Conservation (phyloP, 2,888 invertebrate genomes). For the Cephus pygmeus region DNA sequence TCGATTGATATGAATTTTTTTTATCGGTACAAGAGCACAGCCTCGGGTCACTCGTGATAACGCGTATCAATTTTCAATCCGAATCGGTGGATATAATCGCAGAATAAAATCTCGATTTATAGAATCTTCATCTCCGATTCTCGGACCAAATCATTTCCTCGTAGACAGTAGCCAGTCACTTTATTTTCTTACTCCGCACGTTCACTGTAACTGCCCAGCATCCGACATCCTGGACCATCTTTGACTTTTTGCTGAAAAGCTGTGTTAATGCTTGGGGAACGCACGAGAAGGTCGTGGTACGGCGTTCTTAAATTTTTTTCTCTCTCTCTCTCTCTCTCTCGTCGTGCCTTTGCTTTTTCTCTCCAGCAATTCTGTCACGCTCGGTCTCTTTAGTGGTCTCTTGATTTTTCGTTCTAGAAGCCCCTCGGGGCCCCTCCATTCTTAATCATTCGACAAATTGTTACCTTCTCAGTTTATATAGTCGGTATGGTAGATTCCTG, state of each 20-base stretch:
- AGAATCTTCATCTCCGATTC: background rate
- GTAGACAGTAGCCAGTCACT: background rate
- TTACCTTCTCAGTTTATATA: background rate
- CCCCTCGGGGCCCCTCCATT: background rate
- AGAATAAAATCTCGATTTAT: background rate
- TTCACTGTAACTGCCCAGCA: background rate
- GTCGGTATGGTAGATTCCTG: background rate
- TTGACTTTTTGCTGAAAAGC: background rate
- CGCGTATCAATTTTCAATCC: no score
- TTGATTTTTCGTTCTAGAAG: background rate
- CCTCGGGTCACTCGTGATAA: no score
- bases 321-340: constrained; percentile 15
- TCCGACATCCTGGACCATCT: background rate
- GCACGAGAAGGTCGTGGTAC: background rate
- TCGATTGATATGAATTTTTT: background rate
- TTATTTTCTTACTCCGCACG: background rate
- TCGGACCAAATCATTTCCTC: background rate
- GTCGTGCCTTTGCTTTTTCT: constrained; percentile 4
- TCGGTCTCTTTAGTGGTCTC: background rate
- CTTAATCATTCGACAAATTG: background rate
- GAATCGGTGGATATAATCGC: background rate
- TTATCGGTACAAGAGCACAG: no score
- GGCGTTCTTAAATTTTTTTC: constrained; percentile 20
- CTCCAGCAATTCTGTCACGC: background rate
- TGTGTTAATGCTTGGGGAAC: background rate